Percentiles rank a stretch among this genome's conserved stretches.
phyloP scores from a whole-genome alignment of 1,140 invertebrate genomes.

The Dendrolimus kikuchii region DNA sequence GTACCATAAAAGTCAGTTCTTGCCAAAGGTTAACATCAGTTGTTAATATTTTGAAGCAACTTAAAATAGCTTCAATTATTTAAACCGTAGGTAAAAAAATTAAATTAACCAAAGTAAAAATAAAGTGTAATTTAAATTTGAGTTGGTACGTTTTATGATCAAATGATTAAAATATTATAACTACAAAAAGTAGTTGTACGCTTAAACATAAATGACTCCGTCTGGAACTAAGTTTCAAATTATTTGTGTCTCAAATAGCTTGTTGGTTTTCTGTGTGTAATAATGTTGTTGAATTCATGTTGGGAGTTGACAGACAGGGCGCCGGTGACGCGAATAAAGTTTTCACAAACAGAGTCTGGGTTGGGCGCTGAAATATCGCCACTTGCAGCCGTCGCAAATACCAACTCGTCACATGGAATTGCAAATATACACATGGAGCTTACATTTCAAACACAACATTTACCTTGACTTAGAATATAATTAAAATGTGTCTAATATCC shows the following conservation, averaged over 20 bases:
- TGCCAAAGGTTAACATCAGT: too few species aligned
- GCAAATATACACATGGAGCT: constrained; percentile 11
- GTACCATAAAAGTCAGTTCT: too few species aligned
- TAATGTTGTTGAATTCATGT: constrained; percentile 17
- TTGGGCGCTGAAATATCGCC: constrained; percentile 41
- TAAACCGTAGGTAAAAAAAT: too few species aligned
- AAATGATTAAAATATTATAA: constrained; percentile 7
- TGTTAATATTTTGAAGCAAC: too few species aligned
- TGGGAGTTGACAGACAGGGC: constrained; percentile 33
- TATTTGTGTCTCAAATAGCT: constrained; percentile 6
- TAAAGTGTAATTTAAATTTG: not conserved
- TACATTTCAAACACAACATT: not conserved
- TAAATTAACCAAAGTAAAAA: too few species aligned
- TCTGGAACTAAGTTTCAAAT: constrained; percentile 9
- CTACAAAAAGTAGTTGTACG: constrained; percentile 7
- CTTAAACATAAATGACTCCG: constrained; percentile 9
- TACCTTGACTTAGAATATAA: too few species aligned
- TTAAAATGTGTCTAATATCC: too few species aligned
- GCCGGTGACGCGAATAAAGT: constrained; percentile 41
- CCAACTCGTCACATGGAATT: constrained; percentile 21
- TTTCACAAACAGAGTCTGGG: constrained; percentile 39
- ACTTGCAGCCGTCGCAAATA: constrained; percentile 42
- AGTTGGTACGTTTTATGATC: constrained; percentile 1
- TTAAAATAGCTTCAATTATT: too few species aligned
- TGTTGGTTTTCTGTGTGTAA: constrained; percentile 17